Conservation (phyloP, 2,113 vertebrate genomes). For the Trogon surrucura region DNA sequence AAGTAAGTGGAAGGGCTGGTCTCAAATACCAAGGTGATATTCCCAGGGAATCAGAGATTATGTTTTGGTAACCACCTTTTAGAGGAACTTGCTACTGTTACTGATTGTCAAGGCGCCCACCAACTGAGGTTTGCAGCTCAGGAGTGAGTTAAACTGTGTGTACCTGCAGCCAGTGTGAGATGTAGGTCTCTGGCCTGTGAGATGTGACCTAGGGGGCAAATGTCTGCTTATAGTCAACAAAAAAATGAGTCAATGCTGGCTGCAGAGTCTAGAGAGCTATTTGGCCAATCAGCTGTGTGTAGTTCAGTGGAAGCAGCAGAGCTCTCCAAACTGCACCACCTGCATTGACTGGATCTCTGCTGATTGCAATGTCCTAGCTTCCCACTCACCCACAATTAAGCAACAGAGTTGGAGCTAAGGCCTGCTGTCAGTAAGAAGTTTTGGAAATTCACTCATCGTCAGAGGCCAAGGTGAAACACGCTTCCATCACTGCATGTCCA, state of each 20-base stretch:
- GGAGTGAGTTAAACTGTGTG: background rate
- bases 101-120: fast-evolving
- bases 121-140: background rate
- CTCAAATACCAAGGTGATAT: background rate
- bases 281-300: background rate
- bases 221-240: background rate
- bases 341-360: background rate
- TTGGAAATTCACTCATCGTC: background rate
- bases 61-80: background rate
- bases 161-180: background rate
- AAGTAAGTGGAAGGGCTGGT: background rate
- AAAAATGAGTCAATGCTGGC: background rate
- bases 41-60: background rate
- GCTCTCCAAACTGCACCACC: background rate
- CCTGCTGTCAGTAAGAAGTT: background rate
- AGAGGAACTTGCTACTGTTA: background rate
- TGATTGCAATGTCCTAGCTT: background rate
- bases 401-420: background rate
- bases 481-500: background rate
- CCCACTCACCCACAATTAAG: background rate
- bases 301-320: background rate
- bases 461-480: background rate
- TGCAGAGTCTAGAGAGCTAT: background rate
- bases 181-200: background rate
- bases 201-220: background rate